Conservation (phyloP, 2,797 vertebrate genomes). For the Taenioides sp. region DNA sequence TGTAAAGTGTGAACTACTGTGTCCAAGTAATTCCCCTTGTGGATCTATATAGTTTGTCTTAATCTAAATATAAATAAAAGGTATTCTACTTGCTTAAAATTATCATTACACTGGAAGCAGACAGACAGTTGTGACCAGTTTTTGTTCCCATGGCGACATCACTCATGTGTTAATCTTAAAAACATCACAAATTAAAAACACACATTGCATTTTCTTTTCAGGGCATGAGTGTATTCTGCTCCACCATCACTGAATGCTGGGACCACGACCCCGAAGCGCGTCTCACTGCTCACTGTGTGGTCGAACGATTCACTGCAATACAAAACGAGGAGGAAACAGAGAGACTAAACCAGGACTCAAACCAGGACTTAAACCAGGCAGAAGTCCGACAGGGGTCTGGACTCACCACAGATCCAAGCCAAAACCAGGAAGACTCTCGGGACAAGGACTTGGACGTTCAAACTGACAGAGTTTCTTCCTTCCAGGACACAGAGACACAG, state of each 20-base stretch:
- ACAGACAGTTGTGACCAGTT: too few relatives aligned
- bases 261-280: conserved; percentile 91
- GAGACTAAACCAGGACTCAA: neutral
- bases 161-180: too few relatives aligned
- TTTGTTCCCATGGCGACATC: too few relatives aligned
- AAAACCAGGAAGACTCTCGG: conserved; percentile 10
- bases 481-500: conserved; percentile 4
- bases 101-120: too few relatives aligned
- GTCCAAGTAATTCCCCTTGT: too few relatives aligned
- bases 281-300: conserved; percentile 89
- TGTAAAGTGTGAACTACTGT: too few relatives aligned
- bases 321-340: conserved; percentile 65
- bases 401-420: neutral
- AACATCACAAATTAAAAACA: too few relatives aligned
- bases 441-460: conserved; percentile 27
- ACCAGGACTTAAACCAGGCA: conserved; percentile 6
- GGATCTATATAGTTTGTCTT: too few relatives aligned
- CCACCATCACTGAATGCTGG: conserved; percentile 90
- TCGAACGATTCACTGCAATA: conserved; percentile 83
- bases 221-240: conserved; percentile 86
- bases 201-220: conserved; percentile 40
- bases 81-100: too few relatives aligned
- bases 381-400: neutral
- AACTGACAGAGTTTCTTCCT: neutral
- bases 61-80: too few relatives aligned